Evolutionary conservation across 2,888 invertebrate genomes (phyloP).

Genomic region (Drosophila ezoana): DNA sequence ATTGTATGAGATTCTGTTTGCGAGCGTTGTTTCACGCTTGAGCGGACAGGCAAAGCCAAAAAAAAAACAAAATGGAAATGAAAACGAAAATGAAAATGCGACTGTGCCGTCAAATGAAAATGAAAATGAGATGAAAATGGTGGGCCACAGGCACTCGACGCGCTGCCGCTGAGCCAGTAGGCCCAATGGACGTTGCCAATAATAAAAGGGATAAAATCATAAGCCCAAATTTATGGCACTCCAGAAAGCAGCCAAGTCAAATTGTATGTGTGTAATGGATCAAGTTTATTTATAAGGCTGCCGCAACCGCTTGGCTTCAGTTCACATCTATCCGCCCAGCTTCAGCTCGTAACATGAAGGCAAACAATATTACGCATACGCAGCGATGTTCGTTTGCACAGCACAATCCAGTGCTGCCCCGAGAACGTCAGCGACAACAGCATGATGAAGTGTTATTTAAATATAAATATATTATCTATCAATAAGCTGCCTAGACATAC

Average conservation of each 20-base stretch:
- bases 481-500: slow-evolving; percentile 62
- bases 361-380: slow-evolving; percentile 76
- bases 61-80: slow-evolving; percentile 61
- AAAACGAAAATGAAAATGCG: slow-evolving; percentile 45
- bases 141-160: slow-evolving; percentile 18
- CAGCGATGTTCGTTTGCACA: slow-evolving; percentile 40
- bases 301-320: slow-evolving; percentile 7
- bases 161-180: neutral
- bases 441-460: slow-evolving; percentile 79
- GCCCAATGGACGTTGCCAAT: slow-evolving; percentile 37
- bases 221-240: slow-evolving; percentile 78
- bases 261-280: slow-evolving; percentile 73
- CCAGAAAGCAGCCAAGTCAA: slow-evolving; percentile 57
- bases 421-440: slow-evolving; percentile 42
- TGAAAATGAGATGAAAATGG: slow-evolving; percentile 51
- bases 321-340: neutral
- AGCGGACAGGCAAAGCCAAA: slow-evolving; percentile 61
- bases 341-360: slow-evolving; percentile 54
- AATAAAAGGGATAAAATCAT: slow-evolving; percentile 74
- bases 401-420: slow-evolving; percentile 5
- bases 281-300: slow-evolving; percentile 76
- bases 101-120: slow-evolving; percentile 34
- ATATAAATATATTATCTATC: slow-evolving; percentile 80
- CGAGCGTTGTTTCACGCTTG: slow-evolving; percentile 70
- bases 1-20: slow-evolving; percentile 37